These are phyloP conservation scores for Toxotes lorentzi DNA, from an alignment of 2,797 vertebrate genomes.

Conservation along the genomic window DNA sequence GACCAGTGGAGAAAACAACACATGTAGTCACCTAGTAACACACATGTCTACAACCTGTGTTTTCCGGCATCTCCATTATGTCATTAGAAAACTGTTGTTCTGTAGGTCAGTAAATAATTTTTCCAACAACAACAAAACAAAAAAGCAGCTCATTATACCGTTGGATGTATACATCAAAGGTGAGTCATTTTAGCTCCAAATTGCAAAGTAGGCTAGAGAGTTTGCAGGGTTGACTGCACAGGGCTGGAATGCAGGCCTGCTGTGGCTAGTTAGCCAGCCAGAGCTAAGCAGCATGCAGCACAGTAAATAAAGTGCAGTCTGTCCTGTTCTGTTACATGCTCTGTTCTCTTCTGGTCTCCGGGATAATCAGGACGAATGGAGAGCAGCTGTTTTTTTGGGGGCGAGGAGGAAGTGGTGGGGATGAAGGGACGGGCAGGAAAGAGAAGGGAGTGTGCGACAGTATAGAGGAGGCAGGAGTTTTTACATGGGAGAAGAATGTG, in stretches of 20 bases:
- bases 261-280: constrained; percentile 77
- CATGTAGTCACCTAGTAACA: constrained; percentile 9
- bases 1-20: constrained; percentile 10
- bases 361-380: constrained; percentile 78
- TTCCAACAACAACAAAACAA: not conserved
- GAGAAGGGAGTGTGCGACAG: constrained; percentile 25
- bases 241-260: constrained; percentile 77
- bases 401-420: not conserved
- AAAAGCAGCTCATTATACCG: not conserved
- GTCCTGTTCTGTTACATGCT: constrained; percentile 62
- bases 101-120: constrained; percentile 10
- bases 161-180: constrained; percentile 33
- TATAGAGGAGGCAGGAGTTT: constrained; percentile 46
- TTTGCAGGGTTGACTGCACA: constrained; percentile 64
- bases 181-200: constrained; percentile 47
- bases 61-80: not conserved
- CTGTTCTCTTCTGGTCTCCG: constrained; percentile 72
- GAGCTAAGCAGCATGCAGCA: constrained; percentile 69
- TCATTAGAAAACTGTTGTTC: constrained; percentile 1
- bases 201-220: constrained; percentile 40
- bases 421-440: constrained; percentile 14
- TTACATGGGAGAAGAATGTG: constrained; percentile 72
- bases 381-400: constrained; percentile 76
- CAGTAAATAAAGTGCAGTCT: constrained; percentile 69
- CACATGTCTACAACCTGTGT: constrained; percentile 19